Evolutionary conservation across 2,113 vertebrate species (phyloP), one percentile per base, ranked within the genome.

Genomic region (Atherinomorus stipes): DNA sequence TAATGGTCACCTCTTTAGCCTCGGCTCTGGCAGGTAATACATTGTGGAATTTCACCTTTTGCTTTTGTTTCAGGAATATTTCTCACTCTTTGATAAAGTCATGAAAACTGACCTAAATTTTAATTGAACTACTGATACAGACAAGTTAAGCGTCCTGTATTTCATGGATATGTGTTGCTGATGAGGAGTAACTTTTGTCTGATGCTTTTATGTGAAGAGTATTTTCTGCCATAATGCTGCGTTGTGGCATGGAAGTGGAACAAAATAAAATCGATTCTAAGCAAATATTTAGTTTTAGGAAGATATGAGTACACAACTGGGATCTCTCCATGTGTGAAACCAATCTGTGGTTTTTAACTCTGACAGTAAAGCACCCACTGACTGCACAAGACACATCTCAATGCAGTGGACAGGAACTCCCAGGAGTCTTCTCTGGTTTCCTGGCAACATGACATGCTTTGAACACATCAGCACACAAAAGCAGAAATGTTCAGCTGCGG

Each of bases 41-140:
- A 31, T 40, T 52, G 56, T 54, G 42, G 16, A 28, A 78, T 72
- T 69, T 58, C 16, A 23, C 22, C 5, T 15, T 69, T 78, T 69
- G 52, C 28, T 65, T 59, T 69, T 13, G 4, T 65, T 40, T 28
- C 16, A 57, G 31, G 26, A 66, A 26, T 31, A 3, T 53, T 9
- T 66, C 49, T 26, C 12, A 42, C 4, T 42, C 15, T 23, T 42
- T 19, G 19, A 45, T 4, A 16, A 44, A 19, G 22, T 0, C 18
- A 11, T 57, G 31, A 26, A 42, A 60, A 23, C n/a, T 25, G 42
- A 44, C 9, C 28, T 42, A 2, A 23, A 60, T 16, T 44, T 8
- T 31, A 16, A 64, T 4, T 13, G 12, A n/a, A 50, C 8, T 22
- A 2, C 31, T 34, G 7, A 4, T 34, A n/a, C 7, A 7, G 12